These are phyloP conservation scores for Plagiodera versicolora DNA, from an alignment of 2,888 invertebrate genomes.

Conservation along the genomic window DNA sequence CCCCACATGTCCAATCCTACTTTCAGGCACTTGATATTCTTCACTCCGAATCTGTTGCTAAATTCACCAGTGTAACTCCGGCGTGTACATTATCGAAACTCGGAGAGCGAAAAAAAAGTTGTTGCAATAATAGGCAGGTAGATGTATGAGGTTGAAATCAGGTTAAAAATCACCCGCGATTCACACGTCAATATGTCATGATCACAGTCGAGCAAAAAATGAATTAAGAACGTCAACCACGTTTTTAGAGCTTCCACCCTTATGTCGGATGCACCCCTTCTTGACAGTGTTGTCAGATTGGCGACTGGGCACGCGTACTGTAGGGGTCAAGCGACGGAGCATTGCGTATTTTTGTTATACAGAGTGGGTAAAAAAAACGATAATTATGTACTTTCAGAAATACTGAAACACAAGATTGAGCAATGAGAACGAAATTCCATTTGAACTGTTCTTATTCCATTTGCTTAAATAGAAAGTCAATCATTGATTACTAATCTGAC, in stretches of 20 bases:
- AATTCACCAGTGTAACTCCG: neutral
- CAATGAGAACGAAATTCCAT: too few relatives aligned
- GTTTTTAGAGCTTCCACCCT: slow-evolving; percentile 1
- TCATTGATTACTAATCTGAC: too few relatives aligned
- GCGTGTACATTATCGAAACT: too few relatives aligned
- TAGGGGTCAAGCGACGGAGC: neutral
- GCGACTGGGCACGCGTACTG: neutral
- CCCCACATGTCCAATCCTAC: neutral
- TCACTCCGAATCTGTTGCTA: neutral
- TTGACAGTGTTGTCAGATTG: neutral
- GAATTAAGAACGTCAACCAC: neutral
- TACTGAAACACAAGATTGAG: too few relatives aligned
- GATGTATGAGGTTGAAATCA: too few relatives aligned
- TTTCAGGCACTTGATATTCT: neutral
- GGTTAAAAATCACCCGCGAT: too few relatives aligned
- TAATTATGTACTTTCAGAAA: too few relatives aligned
- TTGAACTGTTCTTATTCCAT: too few relatives aligned
- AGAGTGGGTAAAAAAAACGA: too few relatives aligned
- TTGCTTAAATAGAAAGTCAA: too few relatives aligned
- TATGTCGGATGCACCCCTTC: neutral
- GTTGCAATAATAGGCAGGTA: too few relatives aligned
- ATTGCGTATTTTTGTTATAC: neutral
- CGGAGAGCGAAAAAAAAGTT: too few relatives aligned
- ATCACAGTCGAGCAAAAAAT: neutral
- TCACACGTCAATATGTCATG: neutral